Base-by-base conservation (phyloP, 2,888 invertebrate species). In the Tetranychus piercei region DNA sequence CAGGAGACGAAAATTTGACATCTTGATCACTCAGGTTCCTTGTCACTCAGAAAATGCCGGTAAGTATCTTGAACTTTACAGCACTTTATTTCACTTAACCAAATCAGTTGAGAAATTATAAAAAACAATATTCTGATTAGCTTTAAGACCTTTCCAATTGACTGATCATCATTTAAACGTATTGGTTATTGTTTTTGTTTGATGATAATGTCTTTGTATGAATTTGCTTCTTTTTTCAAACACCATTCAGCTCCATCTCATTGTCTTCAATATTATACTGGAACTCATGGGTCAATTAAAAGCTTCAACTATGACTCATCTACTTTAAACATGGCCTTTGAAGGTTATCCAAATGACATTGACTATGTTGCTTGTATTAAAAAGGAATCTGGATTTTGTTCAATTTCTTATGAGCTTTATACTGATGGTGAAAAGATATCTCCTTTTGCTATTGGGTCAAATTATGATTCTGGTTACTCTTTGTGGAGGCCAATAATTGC, bases 221-320 rank as follows among this genome's bases (percentile, higher is more conserved):
- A 55, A 55, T 55, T 55, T 1, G 2, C 55, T 55, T 15, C 9
- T 15, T 55, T 1, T 45, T 55, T 55, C 18, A 44, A n/a, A 20
- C 4, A 71, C n/a, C 9, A 23, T 71, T 73, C 15, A 76, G 80
- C 80, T 6, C 79, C 80, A 15, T 75, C 77, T 0, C 78, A 79
- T 76, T 80, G 80, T 75, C 78, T 80, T 0, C 80, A 80, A 72
- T 80, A 80, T 75, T 78, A 78, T 73, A 75, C 78, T 5, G 78
- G 78, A n/a, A 77, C 78, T 2, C 76, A 78, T 44, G 80, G 79
- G n/a, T 65, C 74, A 15, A 78, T 80, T 34, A 77, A 79, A 71
- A 79, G 80, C 72, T 80, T 80, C 76, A 80, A 80, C 72, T 80
- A 79, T 70, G 77, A 79, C 65, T 69, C 34, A 7, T 20, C 71